phyloP scores from a whole-genome alignment of 2,113 vertebrate genomes.

The Puntigrus tetrazona region DNA sequence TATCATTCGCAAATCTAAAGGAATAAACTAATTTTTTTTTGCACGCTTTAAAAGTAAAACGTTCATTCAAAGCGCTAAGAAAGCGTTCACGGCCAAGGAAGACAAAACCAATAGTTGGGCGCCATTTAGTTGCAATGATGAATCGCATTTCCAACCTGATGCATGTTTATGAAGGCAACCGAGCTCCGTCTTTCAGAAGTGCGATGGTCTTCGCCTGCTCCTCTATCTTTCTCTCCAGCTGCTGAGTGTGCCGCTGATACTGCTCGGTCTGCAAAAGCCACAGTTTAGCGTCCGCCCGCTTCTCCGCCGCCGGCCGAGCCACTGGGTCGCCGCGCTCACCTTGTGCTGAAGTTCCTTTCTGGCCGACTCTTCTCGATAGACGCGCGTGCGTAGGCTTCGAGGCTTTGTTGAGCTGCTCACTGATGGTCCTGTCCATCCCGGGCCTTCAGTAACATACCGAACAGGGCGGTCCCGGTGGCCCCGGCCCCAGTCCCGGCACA shows the following conservation, averaged over 20 bases:
- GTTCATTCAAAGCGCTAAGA: no score
- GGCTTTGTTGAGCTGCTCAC: slow-evolving; percentile 96
- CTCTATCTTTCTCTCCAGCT: slow-evolving; percentile 88
- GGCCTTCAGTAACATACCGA: slow-evolving; percentile 88
- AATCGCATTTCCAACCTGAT: slow-evolving; percentile 68
- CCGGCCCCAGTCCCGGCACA: slow-evolving; percentile 63
- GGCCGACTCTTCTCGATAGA: slow-evolving; percentile 90
- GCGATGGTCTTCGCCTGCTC: slow-evolving; percentile 84
- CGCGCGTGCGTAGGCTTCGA: slow-evolving; percentile 91
- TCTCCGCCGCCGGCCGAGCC: no score
- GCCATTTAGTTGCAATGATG: no score
- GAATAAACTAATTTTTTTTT: no score
- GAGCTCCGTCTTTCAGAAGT: slow-evolving; percentile 77
- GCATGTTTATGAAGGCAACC: slow-evolving; percentile 61
- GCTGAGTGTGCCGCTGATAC: slow-evolving; percentile 85
- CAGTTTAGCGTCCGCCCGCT: neutral
- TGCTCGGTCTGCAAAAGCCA: slow-evolving; percentile 80
- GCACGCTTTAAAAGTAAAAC: no score
- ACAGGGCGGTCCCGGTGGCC: slow-evolving; percentile 74
- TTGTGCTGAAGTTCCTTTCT: slow-evolving; percentile 87
- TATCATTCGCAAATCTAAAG: no score
- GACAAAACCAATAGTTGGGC: no score
- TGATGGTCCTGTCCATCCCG: slow-evolving; percentile 97
- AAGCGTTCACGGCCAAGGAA: no score
- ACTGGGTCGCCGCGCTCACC: no score